These are phyloP conservation scores for Leucosticte australis DNA, from an alignment of 2,113 vertebrate species.

Conservation along the genomic window DNA sequence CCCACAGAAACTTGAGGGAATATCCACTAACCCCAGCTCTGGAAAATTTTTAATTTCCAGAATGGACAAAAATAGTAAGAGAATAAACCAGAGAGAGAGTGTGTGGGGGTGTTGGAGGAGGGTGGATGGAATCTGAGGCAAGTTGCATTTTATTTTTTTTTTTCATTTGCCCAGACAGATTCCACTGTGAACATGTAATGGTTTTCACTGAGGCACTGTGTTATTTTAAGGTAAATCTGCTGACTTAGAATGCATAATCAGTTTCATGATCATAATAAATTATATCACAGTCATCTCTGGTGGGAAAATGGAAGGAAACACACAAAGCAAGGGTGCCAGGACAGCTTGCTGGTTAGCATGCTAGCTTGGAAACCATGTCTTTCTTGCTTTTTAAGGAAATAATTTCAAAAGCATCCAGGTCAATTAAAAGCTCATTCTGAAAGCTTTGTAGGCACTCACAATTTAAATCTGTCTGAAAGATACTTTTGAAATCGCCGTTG, in stretches of 20 bases:
- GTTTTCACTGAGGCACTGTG: slow-evolving; percentile 37
- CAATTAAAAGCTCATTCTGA: not conserved
- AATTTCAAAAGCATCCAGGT: not conserved
- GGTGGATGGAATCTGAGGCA: not conserved
- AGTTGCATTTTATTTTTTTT: not conserved
- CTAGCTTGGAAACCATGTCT: not conserved
- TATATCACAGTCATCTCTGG: not conserved
- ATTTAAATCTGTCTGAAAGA: not conserved
- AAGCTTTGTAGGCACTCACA: not conserved
- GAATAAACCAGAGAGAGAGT: not conserved
- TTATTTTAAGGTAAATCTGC: slow-evolving; percentile 59
- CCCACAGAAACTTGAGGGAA: not conserved
- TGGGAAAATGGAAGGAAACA: slow-evolving; percentile 7
- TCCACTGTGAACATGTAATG: slow-evolving; percentile 42
- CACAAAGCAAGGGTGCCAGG: not conserved
- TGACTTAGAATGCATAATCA: slow-evolving; percentile 55
- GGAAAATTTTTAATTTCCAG: not conserved
- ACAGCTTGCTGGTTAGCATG: not conserved
- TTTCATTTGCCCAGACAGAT: slow-evolving; percentile 19
- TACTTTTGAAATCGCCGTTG: not conserved
- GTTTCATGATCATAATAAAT: slow-evolving; percentile 26
- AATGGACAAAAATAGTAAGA: not conserved
- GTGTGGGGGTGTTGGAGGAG: not conserved
- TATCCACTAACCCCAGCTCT: not conserved
- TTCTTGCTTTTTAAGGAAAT: not conserved